Conservation (phyloP, 1,140 invertebrate genomes). For the Babylonia areolata region DNA sequence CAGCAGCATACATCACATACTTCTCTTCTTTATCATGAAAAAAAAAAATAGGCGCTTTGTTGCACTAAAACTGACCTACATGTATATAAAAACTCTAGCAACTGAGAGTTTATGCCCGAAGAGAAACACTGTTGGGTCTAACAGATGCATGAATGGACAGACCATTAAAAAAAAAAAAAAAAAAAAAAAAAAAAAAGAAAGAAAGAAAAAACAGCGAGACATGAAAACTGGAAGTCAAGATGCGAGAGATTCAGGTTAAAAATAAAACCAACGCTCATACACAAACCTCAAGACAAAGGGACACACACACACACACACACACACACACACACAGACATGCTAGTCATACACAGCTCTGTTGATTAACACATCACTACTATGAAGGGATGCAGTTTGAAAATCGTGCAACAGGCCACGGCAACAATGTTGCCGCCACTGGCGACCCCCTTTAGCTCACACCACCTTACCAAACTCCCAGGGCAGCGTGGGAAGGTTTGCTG, state of each 20-base stretch:
- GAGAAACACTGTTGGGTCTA: too few species aligned
- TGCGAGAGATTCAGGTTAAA: neutral
- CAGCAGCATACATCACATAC: too few species aligned
- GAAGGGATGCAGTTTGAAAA: neutral
- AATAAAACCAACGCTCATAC: too few species aligned
- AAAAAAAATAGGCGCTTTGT: too few species aligned
- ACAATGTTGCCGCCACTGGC: neutral
- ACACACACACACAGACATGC: neutral
- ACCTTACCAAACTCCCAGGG: conserved; percentile 36
- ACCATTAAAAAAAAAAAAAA: too few species aligned
- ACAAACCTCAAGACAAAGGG: neutral
- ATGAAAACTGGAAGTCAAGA: neutral
- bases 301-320: neutral
- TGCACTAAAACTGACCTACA: too few species aligned
- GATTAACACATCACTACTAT: neutral
- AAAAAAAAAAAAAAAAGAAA: too few species aligned
- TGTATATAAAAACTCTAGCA: too few species aligned
- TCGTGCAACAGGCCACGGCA: neutral
- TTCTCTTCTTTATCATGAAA: too few species aligned
- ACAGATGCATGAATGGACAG: too few species aligned
- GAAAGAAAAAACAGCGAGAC: too few species aligned
- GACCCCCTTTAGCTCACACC: neutral
- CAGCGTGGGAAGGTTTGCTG: conserved; percentile 29
- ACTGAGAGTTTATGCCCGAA: too few species aligned
- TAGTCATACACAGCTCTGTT: neutral